A percentile compares a stretch with the other conserved stretches of the same genome.
phyloP scores from a whole-genome alignment of 1,140 invertebrate genomes.

The Mycetomoellerius zeteki region DNA sequence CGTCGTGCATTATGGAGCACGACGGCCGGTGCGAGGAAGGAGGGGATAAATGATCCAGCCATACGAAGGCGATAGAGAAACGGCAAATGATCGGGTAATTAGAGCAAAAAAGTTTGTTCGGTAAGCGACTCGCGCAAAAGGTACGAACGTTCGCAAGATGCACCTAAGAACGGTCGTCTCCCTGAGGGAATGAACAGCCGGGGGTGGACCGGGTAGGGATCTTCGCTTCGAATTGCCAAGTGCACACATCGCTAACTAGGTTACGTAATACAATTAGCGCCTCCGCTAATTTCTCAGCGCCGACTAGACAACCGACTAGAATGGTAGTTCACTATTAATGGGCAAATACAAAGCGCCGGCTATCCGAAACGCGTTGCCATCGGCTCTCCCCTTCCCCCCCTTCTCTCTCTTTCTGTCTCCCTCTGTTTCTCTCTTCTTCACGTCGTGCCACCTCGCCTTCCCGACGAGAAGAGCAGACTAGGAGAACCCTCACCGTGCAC shows the following conservation, averaged over 20 bases:
- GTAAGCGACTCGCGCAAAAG: constrained; percentile 14
- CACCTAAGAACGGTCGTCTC: background rate
- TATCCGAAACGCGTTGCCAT: constrained; percentile 76
- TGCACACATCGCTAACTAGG: constrained; percentile 82
- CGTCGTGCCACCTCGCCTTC: background rate
- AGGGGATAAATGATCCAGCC: background rate
- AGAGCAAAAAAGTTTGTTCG: constrained; percentile 68
- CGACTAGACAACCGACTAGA: constrained; percentile 78
- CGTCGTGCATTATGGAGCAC: background rate
- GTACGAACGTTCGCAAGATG: constrained; percentile 22
- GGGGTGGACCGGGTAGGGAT: constrained; percentile 15
- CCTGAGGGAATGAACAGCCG: background rate
- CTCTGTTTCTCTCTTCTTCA: background rate
- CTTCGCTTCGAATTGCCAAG: constrained; percentile 79
- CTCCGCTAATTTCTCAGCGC: constrained; percentile 84
- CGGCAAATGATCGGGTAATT: constrained; percentile 62
- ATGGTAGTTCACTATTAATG: constrained; percentile 85
- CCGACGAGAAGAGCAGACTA: constrained; percentile 36
- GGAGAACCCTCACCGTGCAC: constrained; percentile 45
- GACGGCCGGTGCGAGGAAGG: background rate
- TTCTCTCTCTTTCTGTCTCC: background rate
- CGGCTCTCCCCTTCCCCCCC: constrained; percentile 32
- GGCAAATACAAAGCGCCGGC: constrained; percentile 85
- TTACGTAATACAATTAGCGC: constrained; percentile 85
- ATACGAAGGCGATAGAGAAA: background rate